Conservation (phyloP, 2,888 invertebrate species). For the Ophion ventricosus region DNA sequence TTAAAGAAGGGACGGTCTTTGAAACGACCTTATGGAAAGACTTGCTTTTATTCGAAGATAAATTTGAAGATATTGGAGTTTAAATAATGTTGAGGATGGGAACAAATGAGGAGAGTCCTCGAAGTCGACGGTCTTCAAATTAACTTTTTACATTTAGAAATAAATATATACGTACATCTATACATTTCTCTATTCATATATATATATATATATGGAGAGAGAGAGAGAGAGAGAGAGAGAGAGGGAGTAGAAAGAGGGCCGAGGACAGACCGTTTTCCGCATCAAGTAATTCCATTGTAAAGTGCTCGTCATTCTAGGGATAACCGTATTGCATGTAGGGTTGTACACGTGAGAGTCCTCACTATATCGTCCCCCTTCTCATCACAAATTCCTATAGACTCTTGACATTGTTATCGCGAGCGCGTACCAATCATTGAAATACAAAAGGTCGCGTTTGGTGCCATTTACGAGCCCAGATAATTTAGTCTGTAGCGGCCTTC, state of each 20-base stretch:
- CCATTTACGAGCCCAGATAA: background rate
- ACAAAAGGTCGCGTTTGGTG: background rate
- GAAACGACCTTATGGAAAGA: background rate
- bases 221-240: too few species aligned
- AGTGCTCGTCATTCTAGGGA: constrained; percentile 49
- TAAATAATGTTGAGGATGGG: background rate
- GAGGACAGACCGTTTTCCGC: constrained; percentile 19
- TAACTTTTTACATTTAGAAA: too few species aligned
- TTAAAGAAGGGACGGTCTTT: background rate
- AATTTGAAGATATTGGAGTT: background rate
- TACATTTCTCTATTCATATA: too few species aligned
- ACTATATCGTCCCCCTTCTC: constrained; percentile 26
- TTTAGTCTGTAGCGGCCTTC: background rate
- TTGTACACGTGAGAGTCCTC: constrained; percentile 26
- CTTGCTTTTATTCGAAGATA: background rate
- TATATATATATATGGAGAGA: too few species aligned
- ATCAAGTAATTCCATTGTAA: constrained; percentile 71
- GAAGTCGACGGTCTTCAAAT: too few species aligned
- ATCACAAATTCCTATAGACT: constrained; percentile 33
- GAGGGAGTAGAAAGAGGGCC: constrained; percentile 8
- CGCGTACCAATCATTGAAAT: background rate
- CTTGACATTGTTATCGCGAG: constrained; percentile 22
- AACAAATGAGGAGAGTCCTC: too few species aligned
- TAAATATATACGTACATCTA: too few species aligned
- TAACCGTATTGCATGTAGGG: constrained; percentile 44